Evolutionary conservation across 2,888 invertebrate genomes (phyloP).

Genomic region (Graphium colonna): DNA sequence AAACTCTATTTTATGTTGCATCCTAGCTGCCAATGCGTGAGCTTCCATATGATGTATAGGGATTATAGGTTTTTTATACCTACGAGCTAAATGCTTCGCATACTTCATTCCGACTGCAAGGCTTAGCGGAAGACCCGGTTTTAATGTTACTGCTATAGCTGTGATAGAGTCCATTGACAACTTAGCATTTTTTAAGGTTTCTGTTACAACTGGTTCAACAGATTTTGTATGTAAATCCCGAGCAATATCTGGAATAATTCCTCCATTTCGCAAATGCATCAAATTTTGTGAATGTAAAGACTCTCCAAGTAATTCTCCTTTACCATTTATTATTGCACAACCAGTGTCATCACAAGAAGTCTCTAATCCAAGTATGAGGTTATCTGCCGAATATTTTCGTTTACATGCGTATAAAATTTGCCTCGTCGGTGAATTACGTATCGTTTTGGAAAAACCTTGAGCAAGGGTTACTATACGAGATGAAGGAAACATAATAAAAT

Average conservation of each 20-base stretch:
- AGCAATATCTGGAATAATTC: slow-evolving; percentile 95
- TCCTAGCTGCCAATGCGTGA: slow-evolving; percentile 94
- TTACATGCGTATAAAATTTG: slow-evolving; percentile 2
- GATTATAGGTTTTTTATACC: slow-evolving; percentile 89
- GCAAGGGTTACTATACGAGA: slow-evolving; percentile 5
- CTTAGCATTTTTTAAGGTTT: slow-evolving; percentile 83
- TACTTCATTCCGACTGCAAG: slow-evolving; percentile 89
- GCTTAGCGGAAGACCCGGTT: slow-evolving; percentile 91
- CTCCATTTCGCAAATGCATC: slow-evolving; percentile 88
- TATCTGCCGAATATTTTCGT: slow-evolving; percentile 11
- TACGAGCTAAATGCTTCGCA: slow-evolving; percentile 87
- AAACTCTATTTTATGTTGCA: slow-evolving; percentile 86
- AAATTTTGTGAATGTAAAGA: slow-evolving; percentile 89
- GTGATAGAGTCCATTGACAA: slow-evolving; percentile 84
- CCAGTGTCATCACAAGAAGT: slow-evolving; percentile 99
- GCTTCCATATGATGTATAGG: slow-evolving; percentile 99
- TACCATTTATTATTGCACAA: slow-evolving; percentile 89
- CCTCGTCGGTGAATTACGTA: slow-evolving; percentile 2
- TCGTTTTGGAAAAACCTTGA: neutral
- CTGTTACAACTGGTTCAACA: slow-evolving; percentile 86
- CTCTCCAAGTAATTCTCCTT: slow-evolving; percentile 90
- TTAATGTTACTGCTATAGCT: slow-evolving; percentile 93
- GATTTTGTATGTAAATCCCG: slow-evolving; percentile 88
- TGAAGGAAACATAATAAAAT: slow-evolving; percentile 3
- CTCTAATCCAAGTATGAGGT: slow-evolving; percentile 92